Percentiles rank a stretch among this genome's conserved stretches.
These are phyloP conservation scores for Amblyopsis hoosieri DNA, from an alignment of 2,797 vertebrate genomes.

Conservation along the genomic window DNA sequence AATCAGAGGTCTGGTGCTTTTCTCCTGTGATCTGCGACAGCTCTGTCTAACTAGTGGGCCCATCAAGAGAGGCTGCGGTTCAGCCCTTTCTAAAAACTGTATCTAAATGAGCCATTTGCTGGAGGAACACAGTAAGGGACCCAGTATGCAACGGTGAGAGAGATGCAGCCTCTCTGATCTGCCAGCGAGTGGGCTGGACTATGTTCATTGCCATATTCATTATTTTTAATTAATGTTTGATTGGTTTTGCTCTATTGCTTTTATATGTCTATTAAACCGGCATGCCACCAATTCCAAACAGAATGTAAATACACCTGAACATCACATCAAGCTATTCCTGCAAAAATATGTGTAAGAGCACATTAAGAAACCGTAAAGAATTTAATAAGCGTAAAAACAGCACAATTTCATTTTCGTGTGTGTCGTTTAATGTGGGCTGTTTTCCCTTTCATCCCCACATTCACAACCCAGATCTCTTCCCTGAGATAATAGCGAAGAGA, in stretches of 20 bases:
- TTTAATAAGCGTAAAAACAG: no score
- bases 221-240: constrained; percentile 25
- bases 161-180: constrained; percentile 28
- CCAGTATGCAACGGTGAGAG: constrained; percentile 14
- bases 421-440: no score
- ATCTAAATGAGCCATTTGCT: constrained; percentile 7
- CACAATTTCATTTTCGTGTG: no score
- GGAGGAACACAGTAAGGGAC: constrained; percentile 4
- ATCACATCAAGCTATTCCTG: not conserved
- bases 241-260: constrained; percentile 50
- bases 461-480: not conserved
- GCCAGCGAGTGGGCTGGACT: constrained; percentile 31
- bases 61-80: constrained; percentile 42
- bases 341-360: not conserved
- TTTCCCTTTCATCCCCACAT: no score
- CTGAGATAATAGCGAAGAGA: constrained; percentile 18
- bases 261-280: constrained; percentile 33
- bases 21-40: constrained; percentile 43
- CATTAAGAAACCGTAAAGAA: no score
- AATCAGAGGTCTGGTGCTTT: constrained; percentile 48
- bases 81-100: constrained; percentile 18
- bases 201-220: constrained; percentile 49
- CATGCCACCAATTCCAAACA: constrained; percentile 10
- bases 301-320: not conserved
- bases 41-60: constrained; percentile 37